Conservation (phyloP, 2,113 vertebrate species). For the Lagopus leucura region DNA sequence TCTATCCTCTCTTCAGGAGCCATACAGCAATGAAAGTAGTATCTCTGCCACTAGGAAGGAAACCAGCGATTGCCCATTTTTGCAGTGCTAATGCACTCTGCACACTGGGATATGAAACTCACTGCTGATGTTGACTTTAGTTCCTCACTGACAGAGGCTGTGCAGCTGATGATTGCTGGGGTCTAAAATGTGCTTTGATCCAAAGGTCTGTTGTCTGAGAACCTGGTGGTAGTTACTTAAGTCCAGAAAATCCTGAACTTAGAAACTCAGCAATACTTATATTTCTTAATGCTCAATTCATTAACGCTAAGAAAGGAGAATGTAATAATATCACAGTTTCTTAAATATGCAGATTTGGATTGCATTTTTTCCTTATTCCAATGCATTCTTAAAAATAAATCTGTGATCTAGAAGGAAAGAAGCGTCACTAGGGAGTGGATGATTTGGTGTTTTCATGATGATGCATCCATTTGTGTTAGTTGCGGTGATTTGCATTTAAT, state of each 20-base stretch:
- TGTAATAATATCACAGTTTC: neutral
- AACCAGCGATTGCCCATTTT: neutral
- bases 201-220: neutral
- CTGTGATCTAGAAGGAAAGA: neutral
- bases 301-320: neutral
- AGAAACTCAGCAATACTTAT: neutral
- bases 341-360: neutral
- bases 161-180: neutral
- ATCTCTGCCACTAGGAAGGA: neutral
- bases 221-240: neutral
- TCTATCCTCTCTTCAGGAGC: neutral
- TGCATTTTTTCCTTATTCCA: neutral
- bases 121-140: neutral
- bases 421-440: neutral
- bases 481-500: neutral
- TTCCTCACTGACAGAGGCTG: neutral
- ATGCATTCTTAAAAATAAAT: neutral
- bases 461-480: neutral
- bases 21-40: neutral
- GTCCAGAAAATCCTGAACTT: neutral
- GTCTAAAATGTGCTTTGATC: neutral
- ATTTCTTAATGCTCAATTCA: neutral
- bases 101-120: neutral
- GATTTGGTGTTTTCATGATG: neutral
- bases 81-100: neutral